phyloP scores from a whole-genome alignment of 2,797 vertebrate genomes.

The Todus mexicanus region DNA sequence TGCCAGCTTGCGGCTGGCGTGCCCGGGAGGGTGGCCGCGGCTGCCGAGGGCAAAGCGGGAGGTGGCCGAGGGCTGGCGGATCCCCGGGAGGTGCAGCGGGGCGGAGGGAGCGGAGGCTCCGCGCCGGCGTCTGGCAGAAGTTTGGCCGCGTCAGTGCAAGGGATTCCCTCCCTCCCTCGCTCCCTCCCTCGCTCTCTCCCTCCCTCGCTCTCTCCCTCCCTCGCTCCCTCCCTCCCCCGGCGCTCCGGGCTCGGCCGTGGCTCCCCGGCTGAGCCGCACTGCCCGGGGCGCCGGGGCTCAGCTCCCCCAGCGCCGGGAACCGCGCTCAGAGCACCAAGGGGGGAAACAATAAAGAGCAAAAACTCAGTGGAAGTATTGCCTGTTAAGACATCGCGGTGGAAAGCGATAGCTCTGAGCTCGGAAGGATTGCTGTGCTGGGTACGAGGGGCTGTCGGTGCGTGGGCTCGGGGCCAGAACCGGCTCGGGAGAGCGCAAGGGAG shows the following conservation, averaged over 20 bases:
- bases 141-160: conserved; percentile 5
- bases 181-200: too few relatives aligned
- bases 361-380: not conserved
- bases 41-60: not conserved
- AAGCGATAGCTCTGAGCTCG: not conserved
- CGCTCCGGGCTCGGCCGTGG: not conserved
- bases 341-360: not conserved
- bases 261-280: not conserved
- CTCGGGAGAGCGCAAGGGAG: not conserved
- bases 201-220: too few relatives aligned
- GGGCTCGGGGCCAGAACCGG: not conserved
- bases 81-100: not conserved
- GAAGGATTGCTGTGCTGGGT: not conserved
- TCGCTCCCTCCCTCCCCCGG: too few relatives aligned
- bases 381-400: not conserved
- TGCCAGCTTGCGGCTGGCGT: not conserved
- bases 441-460: not conserved
- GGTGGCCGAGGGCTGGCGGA: not conserved
- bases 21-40: not conserved
- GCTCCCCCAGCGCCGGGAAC: not conserved
- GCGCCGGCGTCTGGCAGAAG: not conserved
- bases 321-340: not conserved
- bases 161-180: not conserved
- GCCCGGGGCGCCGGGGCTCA: not conserved
- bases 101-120: not conserved